phyloP scores from a whole-genome alignment of 1,140 invertebrate species.

The Apocrypta bakeri region DNA sequence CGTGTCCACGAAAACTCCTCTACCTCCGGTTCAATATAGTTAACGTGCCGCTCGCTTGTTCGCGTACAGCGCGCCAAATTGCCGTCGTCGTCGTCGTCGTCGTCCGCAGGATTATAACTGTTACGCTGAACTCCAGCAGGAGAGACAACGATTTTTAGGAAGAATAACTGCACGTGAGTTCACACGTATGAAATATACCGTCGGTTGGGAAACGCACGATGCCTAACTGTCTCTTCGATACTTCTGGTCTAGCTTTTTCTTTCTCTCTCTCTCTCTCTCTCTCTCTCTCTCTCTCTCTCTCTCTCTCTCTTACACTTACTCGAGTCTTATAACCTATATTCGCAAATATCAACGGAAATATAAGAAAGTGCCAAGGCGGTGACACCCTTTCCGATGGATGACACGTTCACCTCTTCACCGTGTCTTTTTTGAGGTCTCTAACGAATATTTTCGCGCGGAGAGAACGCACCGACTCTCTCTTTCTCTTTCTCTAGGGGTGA shows the following conservation, averaged over 20 bases:
- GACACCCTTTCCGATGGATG: conserved; percentile 12
- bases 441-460: background rate
- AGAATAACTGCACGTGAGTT: conserved; percentile 5
- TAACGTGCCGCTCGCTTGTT: background rate
- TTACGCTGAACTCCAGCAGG: background rate
- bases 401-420: conserved; percentile 15
- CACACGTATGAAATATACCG: background rate
- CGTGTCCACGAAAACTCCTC: no score
- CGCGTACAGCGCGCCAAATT: background rate
- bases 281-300: no score
- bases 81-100: background rate
- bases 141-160: background rate
- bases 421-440: background rate
- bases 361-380: conserved; percentile 22
- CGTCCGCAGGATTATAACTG: background rate
- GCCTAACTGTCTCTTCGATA: background rate
- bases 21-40: no score
- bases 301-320: background rate
- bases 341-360: background rate
- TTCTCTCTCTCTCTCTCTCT: conserved; percentile 7
- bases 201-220: background rate
- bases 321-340: conserved; percentile 4
- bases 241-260: background rate
- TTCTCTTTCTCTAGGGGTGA: background rate
- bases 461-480: background rate